Base-by-base conservation (phyloP, 2,113 vertebrate genomes). In the Rhabdomys dilectus region DNA sequence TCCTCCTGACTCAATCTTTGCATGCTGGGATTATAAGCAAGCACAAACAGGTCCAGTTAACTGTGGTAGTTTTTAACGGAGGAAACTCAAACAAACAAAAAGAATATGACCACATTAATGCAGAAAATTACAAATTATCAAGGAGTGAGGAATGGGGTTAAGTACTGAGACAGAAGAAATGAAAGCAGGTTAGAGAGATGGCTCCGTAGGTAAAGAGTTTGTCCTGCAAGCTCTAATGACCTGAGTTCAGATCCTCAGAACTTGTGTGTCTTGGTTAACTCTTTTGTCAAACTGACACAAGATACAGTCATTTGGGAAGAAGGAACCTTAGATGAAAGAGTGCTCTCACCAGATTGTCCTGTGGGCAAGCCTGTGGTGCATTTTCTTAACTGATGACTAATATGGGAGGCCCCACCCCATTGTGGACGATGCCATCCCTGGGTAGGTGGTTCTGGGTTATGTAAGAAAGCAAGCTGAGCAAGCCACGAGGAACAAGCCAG, bases 51-150 rank as follows among this genome's bases (percentile, higher is more conserved):
- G 48, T 36, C 11, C 64, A 3, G 19, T 45, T 68, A 51, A 68
- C 34, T 2, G 62, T 84, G n/a, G n/a, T 82, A n/a, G 15, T 51
- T 96, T 94, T 91, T 62, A 80, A 58, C 51, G 45, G 42, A 93
- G 7, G 77, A 95, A 95, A 70, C 64, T 53, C 64, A 91, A 80
- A 48, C 60, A 87, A 96, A 90, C 2, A 15, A 81, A 22, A 68
- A 68, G 5, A 68, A 12, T 15, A 36, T 96, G 94, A 84, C 34
- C 36, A 89, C 64, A 84, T 66, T 15, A 78, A 88, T 42, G 19
- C 31, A 94, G 56, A 81, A 56, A 75, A 94, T 81, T 76, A 91
- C 12, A 76, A 94, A 51, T 17, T 53, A 48, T 5, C 56, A 45
- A 66, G 48, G 58, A 60, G 4, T 12, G n/a, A 24, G n/a, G 53